Base-by-base conservation (phyloP, 2,888 invertebrate species). In the Trachelus iudaicus region DNA sequence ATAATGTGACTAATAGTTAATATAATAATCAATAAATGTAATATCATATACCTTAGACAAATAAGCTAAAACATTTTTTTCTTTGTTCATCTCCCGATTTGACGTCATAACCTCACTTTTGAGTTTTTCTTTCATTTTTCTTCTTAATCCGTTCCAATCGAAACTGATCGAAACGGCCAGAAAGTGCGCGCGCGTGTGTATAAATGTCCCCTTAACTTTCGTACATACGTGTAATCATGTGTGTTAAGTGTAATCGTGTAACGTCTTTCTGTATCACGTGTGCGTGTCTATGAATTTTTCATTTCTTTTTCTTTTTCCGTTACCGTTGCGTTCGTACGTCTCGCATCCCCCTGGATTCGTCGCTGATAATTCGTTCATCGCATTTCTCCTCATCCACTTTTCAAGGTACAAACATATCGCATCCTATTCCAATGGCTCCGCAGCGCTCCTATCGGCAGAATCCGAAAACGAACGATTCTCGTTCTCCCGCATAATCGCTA, bases 1-100 rank as follows among this genome's bases (percentile, higher is more conserved):
- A 87, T 86, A 87, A 89, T 86, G 86, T 84, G 85, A 86, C 88
- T 88, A 89, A 88, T 87, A 86, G 84, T 87, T 88, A 88, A 89
- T 86, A 87, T 84, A 84, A 85, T 87, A 86, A 87, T 86, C 85
- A 87, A 88, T 88, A 88, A 89, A 89, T 88, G 84, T 86, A 88
- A 88, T 86, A 87, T 88, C 85, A 85, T 87, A 86, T 86, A 83
- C 83, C 85, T 86, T 85, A 86, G 82, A 83, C 83, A 86, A 85
- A 87, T 86, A 84, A 85, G 83, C 84, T 87, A 86, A 83, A 85
- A 87, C 83, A 56, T 77, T 34, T 74, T 74, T 56, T 73, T 71
- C 31, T 31, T 71, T 34, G 71, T 34, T 34, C 71, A 31, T 34
- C 31, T 12, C 12, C 71, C 71, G 31, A 71, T 33, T 34, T 4